Percentiles rank a stretch among this genome's conserved stretches.
phyloP scores from a whole-genome alignment of 2,888 invertebrate genomes.

The Baronia brevicornis region DNA sequence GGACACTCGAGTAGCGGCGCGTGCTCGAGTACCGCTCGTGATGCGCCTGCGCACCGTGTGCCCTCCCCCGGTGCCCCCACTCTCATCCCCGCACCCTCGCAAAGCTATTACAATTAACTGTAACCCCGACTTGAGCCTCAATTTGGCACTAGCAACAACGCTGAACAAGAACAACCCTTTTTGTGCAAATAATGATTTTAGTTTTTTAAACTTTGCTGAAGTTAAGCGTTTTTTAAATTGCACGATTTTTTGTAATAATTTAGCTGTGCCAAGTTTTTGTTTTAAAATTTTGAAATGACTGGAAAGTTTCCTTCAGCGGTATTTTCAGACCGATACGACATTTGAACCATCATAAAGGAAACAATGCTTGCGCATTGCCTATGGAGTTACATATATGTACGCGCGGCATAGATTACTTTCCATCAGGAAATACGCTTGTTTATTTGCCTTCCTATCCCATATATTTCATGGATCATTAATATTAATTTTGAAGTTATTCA shows the following conservation, averaged over 20 bases:
- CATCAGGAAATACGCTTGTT: too few species aligned
- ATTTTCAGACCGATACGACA: too few species aligned
- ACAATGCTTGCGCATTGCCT: too few species aligned
- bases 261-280: slow-evolving; percentile 12
- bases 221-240: slow-evolving; percentile 15
- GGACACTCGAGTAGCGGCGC: slow-evolving; percentile 63
- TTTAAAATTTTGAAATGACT: slow-evolving; percentile 9
- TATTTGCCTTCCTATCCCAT: too few species aligned
- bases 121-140: slow-evolving; percentile 49
- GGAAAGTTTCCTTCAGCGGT: slow-evolving; percentile 4
- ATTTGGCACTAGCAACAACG: slow-evolving; percentile 46
- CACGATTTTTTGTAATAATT: slow-evolving; percentile 11
- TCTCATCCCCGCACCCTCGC: slow-evolving; percentile 21
- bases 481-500: too few species aligned
- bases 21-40: slow-evolving; percentile 60
- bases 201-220: too few species aligned
- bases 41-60: slow-evolving; percentile 56
- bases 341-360: too few species aligned
- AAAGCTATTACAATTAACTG: slow-evolving; percentile 65
- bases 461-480: too few species aligned
- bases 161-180: slow-evolving; percentile 25
- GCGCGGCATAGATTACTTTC: too few species aligned
- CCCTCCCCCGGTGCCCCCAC: slow-evolving; percentile 18
- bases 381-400: too few species aligned
- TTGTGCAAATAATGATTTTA: slow-evolving; percentile 22